Percentiles rank a stretch among this genome's conserved stretches.
Evolutionary conservation across 2,888 invertebrate species (phyloP).

Genomic region (Lasioglossum lativentre): DNA sequence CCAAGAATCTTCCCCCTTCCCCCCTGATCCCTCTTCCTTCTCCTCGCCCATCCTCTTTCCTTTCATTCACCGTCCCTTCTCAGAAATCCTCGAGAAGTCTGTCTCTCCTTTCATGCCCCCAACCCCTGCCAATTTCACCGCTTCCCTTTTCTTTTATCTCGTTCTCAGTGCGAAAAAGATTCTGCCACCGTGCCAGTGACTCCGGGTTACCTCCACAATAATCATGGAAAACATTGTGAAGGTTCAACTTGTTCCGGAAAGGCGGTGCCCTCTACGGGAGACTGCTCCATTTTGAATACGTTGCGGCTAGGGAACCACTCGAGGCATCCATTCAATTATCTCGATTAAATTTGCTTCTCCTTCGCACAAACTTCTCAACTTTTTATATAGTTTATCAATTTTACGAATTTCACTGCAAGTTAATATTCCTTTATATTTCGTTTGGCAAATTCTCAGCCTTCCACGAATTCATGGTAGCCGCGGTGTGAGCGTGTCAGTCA

Average conservation of each 20-base stretch:
- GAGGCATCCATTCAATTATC: neutral
- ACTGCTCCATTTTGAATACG: slow-evolving; percentile 9
- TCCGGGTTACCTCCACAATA: slow-evolving; percentile 57
- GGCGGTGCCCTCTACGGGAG: slow-evolving; percentile 23
- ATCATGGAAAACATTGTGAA: slow-evolving; percentile 64
- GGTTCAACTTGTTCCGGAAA: slow-evolving; percentile 56
- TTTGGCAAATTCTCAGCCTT: neutral
- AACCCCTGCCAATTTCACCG: neutral
- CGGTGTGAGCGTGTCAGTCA: neutral
- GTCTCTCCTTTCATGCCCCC: slow-evolving; percentile 50
- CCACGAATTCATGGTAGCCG: neutral
- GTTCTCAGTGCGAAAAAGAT: slow-evolving; percentile 56
- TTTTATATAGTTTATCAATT: too few relatives aligned
- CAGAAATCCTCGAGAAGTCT: slow-evolving; percentile 73
- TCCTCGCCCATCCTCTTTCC: slow-evolving; percentile 30
- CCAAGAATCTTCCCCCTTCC: slow-evolving; percentile 59
- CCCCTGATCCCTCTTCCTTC: slow-evolving; percentile 26
- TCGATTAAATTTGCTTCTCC: neutral
- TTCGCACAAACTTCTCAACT: neutral
- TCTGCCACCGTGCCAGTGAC: slow-evolving; percentile 63
- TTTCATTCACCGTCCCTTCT: slow-evolving; percentile 63
- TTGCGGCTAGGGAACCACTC: neutral
- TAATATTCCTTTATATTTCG: neutral
- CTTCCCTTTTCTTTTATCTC: slow-evolving; percentile 34
- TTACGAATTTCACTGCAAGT: too few relatives aligned